Base-by-base conservation (phyloP, 2,113 vertebrate species). In the Haplochromis burtoni region DNA sequence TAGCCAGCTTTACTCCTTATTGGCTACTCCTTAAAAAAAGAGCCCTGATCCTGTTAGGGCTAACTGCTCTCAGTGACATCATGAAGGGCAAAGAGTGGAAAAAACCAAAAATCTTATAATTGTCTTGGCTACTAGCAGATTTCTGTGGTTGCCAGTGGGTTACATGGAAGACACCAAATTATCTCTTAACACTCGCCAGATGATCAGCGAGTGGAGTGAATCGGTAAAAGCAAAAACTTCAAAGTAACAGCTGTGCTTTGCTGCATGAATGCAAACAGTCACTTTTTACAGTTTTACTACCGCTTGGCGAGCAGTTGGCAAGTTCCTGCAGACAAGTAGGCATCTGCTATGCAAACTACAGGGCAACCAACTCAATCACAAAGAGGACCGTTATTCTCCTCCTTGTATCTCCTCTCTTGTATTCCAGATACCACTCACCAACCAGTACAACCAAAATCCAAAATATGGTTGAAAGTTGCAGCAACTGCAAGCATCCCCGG, bases 241-340 rank as follows among this genome's bases (percentile, higher is more conserved):
- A 68, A 68, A 66, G 61, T 66, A 66, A 66, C 33, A 66, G 0
- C 19, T 66, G 33, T 40, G 33, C 2, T 38, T n/a, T 38, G 7
- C 33, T 68, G 63, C 63, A 13, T 40, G 35, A 40, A 40, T 35
- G 3, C 35, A 21, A 40, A 40, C 5, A 5, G 0, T 40, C n/a
- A 40, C 35, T 68, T 40, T 68, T 68, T n/a, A 40, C 12, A 68
- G 63, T 40, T 40, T 71, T 21, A 71, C 35, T 4, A 68, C 2
- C 0, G 2, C 66, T 24, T 24, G 35, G 35, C 0, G 5, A 71
- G n/a, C 38, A 71, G 35, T 42, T 71, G 66, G 66, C 35, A 21
- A 24, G 19, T 9, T 21, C n/a, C 35, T 71, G 63, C 63, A 68
- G 63, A 40, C 12, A 40, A 68, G 35, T 24, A 40, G 19, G 35